Conservation (phyloP, 2,888 invertebrate genomes). For the Amphipyra tragopoginis region DNA sequence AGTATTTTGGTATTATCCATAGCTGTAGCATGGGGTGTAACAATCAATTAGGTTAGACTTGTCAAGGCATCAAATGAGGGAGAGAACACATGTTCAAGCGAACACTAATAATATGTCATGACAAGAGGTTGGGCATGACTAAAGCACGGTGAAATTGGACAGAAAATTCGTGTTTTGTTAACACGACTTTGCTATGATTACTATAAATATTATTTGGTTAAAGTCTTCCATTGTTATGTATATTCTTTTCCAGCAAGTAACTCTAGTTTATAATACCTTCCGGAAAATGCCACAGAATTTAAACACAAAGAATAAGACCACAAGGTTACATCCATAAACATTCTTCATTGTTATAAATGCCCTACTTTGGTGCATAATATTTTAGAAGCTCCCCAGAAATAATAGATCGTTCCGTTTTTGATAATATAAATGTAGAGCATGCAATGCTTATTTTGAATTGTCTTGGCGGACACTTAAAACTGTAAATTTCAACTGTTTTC, state of each 20-base stretch:
- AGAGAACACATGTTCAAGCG: no score
- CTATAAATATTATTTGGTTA: no score
- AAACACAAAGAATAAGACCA: conserved; percentile 31
- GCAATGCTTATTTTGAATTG: conserved; percentile 37
- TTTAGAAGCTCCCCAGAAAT: conserved; percentile 18
- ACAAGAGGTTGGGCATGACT: no score
- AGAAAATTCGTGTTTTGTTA: no score
- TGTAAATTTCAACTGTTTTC: background rate
- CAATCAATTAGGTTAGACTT: no score
- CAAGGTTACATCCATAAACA: conserved; percentile 20
- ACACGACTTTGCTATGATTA: no score
- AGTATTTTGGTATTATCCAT: background rate
- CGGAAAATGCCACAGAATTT: conserved; percentile 20
- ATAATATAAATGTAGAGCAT: conserved; percentile 37
- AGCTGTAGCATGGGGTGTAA: no score
- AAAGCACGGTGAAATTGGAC: no score
- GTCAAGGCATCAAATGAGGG: no score
- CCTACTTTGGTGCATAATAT: conserved; percentile 35
- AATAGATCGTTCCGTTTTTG: conserved; percentile 27
- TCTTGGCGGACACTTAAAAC: conserved; percentile 35
- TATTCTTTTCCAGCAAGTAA: background rate
- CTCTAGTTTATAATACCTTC: background rate
- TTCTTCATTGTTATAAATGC: conserved; percentile 32
- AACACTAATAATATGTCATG: no score
- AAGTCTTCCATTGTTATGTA: background rate